Conservation (phyloP, 2,888 invertebrate genomes). For the Arrhopalites spinosus region DNA sequence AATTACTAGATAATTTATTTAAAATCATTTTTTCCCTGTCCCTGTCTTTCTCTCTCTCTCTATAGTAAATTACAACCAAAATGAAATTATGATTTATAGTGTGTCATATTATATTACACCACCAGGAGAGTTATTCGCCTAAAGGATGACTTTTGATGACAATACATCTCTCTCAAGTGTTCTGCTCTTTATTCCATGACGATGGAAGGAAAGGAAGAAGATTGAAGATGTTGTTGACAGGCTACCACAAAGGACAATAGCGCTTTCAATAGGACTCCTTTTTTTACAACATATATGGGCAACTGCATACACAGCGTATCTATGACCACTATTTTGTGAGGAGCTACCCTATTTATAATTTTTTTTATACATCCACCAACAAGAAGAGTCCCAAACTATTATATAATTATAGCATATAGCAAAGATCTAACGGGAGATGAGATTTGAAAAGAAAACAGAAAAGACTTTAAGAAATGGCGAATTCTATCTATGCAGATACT, state of each 20-base stretch:
- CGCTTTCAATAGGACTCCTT: background rate
- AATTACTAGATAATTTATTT: background rate
- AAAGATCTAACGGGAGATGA: conserved; percentile 33
- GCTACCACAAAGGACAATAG: conserved; percentile 19
- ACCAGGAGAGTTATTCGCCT: conserved; percentile 5
- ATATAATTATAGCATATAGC: background rate
- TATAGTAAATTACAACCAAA: conserved; percentile 7
- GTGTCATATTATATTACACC: conserved; percentile 16
- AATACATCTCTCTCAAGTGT: background rate
- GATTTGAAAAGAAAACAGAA: conserved; percentile 21
- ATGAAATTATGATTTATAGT: conserved; percentile 19
- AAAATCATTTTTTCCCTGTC: too few relatives aligned
- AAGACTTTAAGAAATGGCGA: conserved; percentile 20
- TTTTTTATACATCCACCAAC: conserved; percentile 10
- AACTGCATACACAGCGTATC: too few relatives aligned
- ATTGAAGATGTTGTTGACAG: conserved; percentile 24
- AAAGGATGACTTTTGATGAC: conserved; percentile 2
- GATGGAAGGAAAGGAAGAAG: conserved; percentile 18
- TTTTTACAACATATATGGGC: background rate
- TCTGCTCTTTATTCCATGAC: background rate
- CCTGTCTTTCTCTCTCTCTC: too few relatives aligned
- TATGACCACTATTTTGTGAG: conserved; percentile 1
- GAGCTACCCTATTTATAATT: conserved; percentile 33
- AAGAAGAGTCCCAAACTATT: background rate
- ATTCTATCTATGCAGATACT: background rate